Evolutionary conservation across 2,888 invertebrate genomes (phyloP).

Genomic region (Yponomeuta evonymella): DNA sequence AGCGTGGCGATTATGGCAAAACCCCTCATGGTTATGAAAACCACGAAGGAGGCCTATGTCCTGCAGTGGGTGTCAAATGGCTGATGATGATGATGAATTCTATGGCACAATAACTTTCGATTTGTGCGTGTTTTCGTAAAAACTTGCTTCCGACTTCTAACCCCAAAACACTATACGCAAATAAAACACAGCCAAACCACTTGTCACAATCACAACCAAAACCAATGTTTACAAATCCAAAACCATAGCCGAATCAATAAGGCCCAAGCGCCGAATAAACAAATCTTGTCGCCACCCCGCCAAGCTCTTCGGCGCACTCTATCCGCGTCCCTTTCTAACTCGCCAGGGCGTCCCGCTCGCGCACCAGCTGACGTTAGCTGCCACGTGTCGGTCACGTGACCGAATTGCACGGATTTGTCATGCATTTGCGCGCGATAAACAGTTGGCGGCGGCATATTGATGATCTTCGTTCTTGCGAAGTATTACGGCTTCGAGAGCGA

Average conservation of each 20-base stretch:
- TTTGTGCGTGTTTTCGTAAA: too few species aligned
- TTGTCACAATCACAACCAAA: neutral
- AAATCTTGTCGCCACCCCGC: slow-evolving; percentile 15
- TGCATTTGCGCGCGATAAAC: slow-evolving; percentile 27
- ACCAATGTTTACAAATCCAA: neutral
- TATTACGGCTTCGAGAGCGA: neutral
- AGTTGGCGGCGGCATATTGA: neutral
- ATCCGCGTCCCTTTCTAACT: slow-evolving; percentile 16
- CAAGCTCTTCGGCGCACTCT: slow-evolving; percentile 13
- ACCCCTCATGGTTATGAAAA: too few species aligned
- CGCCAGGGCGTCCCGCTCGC: slow-evolving; percentile 27
- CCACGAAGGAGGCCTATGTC: too few species aligned
- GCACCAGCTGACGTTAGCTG: slow-evolving; percentile 33
- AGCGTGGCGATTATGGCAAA: too few species aligned
- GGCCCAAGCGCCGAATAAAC: slow-evolving; percentile 1
- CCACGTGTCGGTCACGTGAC: slow-evolving; percentile 34
- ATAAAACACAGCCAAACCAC: too few species aligned
- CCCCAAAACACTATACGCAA: too few species aligned
- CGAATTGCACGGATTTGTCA: slow-evolving; percentile 37
- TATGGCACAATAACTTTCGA: too few species aligned
- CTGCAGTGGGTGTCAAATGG: too few species aligned
- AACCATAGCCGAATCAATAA: neutral
- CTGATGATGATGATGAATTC: too few species aligned
- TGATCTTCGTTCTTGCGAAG: neutral
- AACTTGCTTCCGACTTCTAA: too few species aligned